phyloP scores from a whole-genome alignment of 2,888 invertebrate species.

The Cordilura impudica region DNA sequence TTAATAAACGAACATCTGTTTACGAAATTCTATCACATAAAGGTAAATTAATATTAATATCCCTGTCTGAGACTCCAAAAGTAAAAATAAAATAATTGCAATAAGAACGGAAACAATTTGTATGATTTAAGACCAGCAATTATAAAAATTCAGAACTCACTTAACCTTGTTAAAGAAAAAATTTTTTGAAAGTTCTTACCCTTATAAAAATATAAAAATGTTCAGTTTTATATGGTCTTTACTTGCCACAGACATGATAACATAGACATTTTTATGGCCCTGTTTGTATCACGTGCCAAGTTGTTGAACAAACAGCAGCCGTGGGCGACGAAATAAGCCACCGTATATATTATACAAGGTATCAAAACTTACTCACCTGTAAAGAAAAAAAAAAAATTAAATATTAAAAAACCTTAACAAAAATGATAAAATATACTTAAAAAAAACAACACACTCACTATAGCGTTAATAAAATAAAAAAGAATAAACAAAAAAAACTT shows the following conservation, averaged over 20 bases:
- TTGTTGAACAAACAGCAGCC: not conserved
- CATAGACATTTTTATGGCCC: not conserved
- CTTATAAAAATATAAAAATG: not conserved
- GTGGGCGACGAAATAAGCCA: not conserved
- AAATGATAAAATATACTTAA: not conserved
- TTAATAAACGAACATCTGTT: too few species aligned
- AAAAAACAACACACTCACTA: too few species aligned
- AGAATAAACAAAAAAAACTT: not conserved
- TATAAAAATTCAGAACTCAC: not conserved
- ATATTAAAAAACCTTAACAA: not conserved
- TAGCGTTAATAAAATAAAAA: too few species aligned
- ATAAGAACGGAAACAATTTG: not conserved
- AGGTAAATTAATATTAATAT: not conserved
- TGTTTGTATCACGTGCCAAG: not conserved
- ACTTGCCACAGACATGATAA: not conserved
- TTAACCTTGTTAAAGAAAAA: not conserved
- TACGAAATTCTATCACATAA: not conserved
- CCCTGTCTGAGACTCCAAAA: not conserved
- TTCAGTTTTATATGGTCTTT: not conserved
- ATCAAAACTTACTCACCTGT: conserved; percentile 49
- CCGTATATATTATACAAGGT: not conserved
- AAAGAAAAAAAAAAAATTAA: conserved; percentile 28
- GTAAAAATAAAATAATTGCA: too few species aligned
- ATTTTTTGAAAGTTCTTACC: not conserved
- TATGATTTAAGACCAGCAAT: not conserved